A percentile compares a stretch with the other conserved stretches of the same genome.
Evolutionary conservation across 2,888 invertebrate species (phyloP).

Genomic region (Nymphalis c-album): DNA sequence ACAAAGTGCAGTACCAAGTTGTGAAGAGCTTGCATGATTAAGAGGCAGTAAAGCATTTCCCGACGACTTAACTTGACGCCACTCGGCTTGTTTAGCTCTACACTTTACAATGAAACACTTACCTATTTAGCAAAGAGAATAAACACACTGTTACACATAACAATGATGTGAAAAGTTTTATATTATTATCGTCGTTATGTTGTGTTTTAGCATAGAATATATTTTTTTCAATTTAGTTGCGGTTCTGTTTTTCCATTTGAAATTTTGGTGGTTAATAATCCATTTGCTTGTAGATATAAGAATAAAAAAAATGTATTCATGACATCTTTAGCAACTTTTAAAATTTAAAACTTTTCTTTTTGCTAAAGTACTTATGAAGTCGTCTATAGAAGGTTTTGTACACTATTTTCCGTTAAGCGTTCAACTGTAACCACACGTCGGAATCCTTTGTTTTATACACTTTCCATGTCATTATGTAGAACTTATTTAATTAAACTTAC

Average conservation of each 20-base stretch:
- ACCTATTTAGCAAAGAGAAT: not conserved
- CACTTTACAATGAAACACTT: conserved; percentile 28
- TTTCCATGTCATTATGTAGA: no score
- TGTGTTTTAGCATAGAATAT: not conserved
- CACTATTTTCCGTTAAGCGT: no score
- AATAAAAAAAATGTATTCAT: no score
- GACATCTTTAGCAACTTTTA: no score
- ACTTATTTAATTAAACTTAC: no score
- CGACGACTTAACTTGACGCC: conserved; percentile 29
- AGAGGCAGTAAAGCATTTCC: conserved; percentile 30
- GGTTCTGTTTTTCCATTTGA: not conserved
- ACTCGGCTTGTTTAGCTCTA: conserved; percentile 25
- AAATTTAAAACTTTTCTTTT: no score
- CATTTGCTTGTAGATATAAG: no score
- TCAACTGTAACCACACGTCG: no score
- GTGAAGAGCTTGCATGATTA: conserved; percentile 33
- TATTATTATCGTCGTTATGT: not conserved
- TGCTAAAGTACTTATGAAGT: no score
- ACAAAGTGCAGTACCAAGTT: conserved; percentile 24
- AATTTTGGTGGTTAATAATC: no score
- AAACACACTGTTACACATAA: conserved; percentile 2
- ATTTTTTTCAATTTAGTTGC: not conserved
- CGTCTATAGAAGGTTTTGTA: no score
- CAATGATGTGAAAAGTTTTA: not conserved
- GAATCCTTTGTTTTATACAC: no score